A percentile compares a stretch with the other conserved stretches of the same genome.
Conservation (phyloP, 2,797 vertebrate species). For the Odontamblyopus rebecca region DNA sequence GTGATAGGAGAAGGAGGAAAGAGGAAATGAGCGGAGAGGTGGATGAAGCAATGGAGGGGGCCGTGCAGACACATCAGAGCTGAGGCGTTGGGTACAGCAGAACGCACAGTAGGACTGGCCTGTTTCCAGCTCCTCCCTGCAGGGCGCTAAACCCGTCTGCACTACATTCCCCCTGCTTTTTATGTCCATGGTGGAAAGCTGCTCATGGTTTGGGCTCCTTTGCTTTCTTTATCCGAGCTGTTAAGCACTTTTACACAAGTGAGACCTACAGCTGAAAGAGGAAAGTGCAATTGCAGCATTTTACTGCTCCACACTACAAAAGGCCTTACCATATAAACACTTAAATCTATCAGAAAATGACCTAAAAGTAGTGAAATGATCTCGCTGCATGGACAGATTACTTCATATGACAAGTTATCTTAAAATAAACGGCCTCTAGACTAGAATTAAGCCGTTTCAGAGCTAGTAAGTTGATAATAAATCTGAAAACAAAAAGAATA, state of each 20-base stretch:
- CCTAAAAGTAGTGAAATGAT: too few species aligned
- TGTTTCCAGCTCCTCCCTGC: conserved; percentile 35
- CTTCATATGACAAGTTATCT: too few species aligned
- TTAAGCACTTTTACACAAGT: not conserved
- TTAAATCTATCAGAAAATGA: too few species aligned
- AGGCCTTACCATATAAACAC: too few species aligned
- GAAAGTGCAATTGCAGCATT: conserved; percentile 11
- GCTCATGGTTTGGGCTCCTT: conserved; percentile 9
- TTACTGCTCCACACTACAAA: too few species aligned
- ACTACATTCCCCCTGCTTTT: conserved; percentile 30
- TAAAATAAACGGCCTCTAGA: too few species aligned
- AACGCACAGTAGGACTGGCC: conserved; percentile 43
- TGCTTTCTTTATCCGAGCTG: not conserved
- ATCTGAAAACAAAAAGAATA: too few species aligned
- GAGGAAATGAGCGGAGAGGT: not conserved
- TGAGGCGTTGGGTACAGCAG: conserved; percentile 44
- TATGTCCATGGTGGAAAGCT: conserved; percentile 11
- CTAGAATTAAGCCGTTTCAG: too few species aligned
- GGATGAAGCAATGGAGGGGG: not conserved
- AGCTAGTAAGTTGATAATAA: too few species aligned
- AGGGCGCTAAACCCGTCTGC: conserved; percentile 28
- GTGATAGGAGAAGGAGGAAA: conserved; percentile 7
- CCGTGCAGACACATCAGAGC: conserved; percentile 58
- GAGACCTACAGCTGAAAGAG: not conserved
- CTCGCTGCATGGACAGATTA: too few species aligned